Evolutionary conservation across 2,113 vertebrate species (phyloP).

Genomic region (Crotophaga sulcirostris): DNA sequence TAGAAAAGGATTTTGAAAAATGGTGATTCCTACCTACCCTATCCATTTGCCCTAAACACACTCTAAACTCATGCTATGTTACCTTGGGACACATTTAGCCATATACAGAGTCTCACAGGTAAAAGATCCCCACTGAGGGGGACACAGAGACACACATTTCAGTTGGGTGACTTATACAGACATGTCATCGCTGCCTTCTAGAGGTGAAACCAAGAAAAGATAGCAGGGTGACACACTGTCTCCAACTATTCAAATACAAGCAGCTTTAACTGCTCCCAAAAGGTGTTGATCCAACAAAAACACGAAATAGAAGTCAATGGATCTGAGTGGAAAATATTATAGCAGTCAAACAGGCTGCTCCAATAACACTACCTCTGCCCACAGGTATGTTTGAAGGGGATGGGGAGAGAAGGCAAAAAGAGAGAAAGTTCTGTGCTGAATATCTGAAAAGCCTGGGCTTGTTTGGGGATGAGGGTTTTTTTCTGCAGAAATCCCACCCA

Average conservation of each 20-base stretch:
- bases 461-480: constrained; percentile 11
- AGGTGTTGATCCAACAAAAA: constrained; percentile 69
- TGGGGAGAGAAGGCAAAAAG: constrained; percentile 37
- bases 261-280: constrained; percentile 37
- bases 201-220: constrained; percentile 58
- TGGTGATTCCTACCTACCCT: neutral
- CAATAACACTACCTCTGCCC: constrained; percentile 71
- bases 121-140: neutral
- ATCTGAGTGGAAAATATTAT: constrained; percentile 71
- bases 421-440: constrained; percentile 55
- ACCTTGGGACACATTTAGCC: neutral
- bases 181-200: constrained; percentile 62
- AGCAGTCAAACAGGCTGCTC: constrained; percentile 65
- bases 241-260: constrained; percentile 38
- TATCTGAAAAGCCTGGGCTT: constrained; percentile 8
- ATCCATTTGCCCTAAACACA: neutral
- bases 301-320: constrained; percentile 65
- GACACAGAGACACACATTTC: neutral
- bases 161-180: neutral
- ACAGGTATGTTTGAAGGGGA: constrained; percentile 67
- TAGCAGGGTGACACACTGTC: constrained; percentile 47
- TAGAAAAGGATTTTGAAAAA: neutral
- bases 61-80: neutral
- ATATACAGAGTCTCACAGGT: neutral
- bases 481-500: constrained; percentile 10